These are phyloP conservation scores for Meteorus colon DNA, from an alignment of 2,888 invertebrate genomes.

Conservation along the genomic window DNA sequence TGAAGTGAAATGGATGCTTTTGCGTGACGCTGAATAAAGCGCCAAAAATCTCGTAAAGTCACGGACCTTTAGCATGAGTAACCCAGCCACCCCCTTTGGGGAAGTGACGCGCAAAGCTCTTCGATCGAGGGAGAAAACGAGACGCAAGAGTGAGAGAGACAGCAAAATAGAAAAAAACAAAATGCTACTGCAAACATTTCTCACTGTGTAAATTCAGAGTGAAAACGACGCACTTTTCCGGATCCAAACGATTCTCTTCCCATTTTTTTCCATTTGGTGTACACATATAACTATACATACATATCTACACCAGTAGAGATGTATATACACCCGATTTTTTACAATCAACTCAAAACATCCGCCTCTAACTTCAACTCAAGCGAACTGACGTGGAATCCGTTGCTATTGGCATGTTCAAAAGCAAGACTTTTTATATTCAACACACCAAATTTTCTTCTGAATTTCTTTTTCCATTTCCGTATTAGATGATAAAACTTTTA, in stretches of 20 bases:
- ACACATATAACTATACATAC: neutral
- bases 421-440: neutral
- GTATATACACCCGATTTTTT: neutral
- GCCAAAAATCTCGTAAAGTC: conserved; percentile 54
- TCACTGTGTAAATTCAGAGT: conserved; percentile 62
- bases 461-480: neutral
- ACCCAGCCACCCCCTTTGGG: conserved; percentile 22
- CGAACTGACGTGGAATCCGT: neutral
- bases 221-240: conserved; percentile 52
- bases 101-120: conserved; percentile 47
- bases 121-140: conserved; percentile 21
- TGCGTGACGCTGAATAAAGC: conserved; percentile 38
- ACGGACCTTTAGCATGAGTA: conserved; percentile 48
- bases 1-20: conserved; percentile 24
- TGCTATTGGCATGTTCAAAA: neutral
- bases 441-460: conserved; percentile 7
- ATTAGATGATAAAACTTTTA: neutral
- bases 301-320: too few species aligned
- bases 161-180: conserved; percentile 17
- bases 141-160: conserved; percentile 12
- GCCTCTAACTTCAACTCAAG: neutral
- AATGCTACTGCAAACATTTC: conserved; percentile 49
- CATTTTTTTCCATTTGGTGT: conserved; percentile 24
- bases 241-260: conserved; percentile 31
- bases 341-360: conserved; percentile 1